These are phyloP conservation scores for Micromys minutus DNA, from an alignment of 2,113 vertebrate species.

Conservation along the genomic window DNA sequence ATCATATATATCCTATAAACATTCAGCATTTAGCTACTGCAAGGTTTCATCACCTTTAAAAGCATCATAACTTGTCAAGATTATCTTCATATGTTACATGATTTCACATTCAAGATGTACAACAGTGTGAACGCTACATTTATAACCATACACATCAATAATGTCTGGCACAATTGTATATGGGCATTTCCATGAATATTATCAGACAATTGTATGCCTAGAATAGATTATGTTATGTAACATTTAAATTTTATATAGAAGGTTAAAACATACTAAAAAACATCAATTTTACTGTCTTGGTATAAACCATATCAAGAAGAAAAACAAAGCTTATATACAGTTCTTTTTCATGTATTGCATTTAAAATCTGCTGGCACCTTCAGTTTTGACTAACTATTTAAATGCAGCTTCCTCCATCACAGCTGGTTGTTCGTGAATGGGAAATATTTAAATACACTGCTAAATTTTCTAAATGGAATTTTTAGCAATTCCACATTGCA, in stretches of 20 bases:
- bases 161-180: background rate
- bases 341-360: conserved; percentile 70
- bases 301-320: conserved; percentile 41
- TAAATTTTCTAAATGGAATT: conserved; percentile 79
- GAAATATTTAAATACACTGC: conserved; percentile 73
- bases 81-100: background rate
- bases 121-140: background rate
- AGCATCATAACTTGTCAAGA: background rate
- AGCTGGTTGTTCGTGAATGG: conserved; percentile 73
- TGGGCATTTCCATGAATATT: background rate
- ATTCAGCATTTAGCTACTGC: too few relatives aligned
- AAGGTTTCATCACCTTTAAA: background rate
- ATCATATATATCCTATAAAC: background rate
- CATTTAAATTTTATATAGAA: conserved; percentile 4
- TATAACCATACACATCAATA: background rate
- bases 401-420: conserved; percentile 75
- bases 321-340: conserved; percentile 74
- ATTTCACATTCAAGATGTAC: background rate
- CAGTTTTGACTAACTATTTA: conserved; percentile 78
- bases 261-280: conserved; percentile 61
- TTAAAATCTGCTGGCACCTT: conserved; percentile 78
- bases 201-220: background rate
- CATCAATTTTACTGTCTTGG: conserved; percentile 58
- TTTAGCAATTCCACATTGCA: conserved; percentile 67
- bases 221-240: background rate